A percentile compares a stretch with the other conserved stretches of the same genome.
Evolutionary conservation across 2,797 vertebrate genomes (phyloP).

Genomic region (Cossypha heuglini): DNA sequence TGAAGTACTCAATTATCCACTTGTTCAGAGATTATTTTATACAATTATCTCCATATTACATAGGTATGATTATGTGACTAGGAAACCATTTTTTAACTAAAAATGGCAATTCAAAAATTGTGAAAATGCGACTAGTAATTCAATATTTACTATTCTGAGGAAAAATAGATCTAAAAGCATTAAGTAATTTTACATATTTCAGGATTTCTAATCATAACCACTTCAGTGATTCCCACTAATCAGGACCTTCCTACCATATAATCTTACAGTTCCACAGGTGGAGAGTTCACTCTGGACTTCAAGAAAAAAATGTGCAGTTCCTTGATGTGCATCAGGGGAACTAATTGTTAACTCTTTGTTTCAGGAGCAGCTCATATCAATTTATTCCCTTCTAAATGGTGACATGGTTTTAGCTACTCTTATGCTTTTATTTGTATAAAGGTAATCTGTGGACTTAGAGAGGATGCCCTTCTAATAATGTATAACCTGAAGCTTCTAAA

Average conservation of each 20-base stretch:
- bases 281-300: neutral
- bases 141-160: neutral
- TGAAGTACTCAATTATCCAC: neutral
- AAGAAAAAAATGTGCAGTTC: neutral
- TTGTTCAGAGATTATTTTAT: neutral
- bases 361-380: neutral
- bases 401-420: neutral
- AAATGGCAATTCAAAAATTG: neutral
- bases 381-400: neutral
- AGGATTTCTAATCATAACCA: neutral
- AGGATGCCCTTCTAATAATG: neutral
- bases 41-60: neutral
- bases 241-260: neutral
- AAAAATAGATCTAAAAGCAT: neutral
- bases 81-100: neutral
- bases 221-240: neutral
- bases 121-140: neutral
- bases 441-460: neutral
- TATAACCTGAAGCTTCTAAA: neutral
- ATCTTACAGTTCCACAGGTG: neutral
- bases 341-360: neutral
- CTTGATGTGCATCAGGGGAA: neutral
- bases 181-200: neutral
- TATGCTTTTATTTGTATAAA: neutral
- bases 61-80: neutral